Evolutionary conservation across 2,888 invertebrate species (phyloP).

Genomic region (Cheilosia vulpina): DNA sequence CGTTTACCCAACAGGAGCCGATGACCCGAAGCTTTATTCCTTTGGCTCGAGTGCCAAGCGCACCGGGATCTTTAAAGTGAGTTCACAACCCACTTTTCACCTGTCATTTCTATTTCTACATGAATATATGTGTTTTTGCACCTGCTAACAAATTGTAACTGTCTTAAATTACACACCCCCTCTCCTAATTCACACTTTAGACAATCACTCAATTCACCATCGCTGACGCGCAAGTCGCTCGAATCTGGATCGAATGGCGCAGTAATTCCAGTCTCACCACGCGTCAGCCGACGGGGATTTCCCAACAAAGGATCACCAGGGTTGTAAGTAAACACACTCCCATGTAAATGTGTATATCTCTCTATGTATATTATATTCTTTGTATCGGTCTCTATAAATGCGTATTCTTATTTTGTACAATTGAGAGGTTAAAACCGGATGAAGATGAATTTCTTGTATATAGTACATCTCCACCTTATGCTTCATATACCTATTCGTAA

Average conservation of each 20-base stretch:
- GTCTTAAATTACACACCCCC: constrained; percentile 33
- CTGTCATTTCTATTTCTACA: neutral
- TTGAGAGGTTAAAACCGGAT: constrained; percentile 66
- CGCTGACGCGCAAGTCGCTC: constrained; percentile 77
- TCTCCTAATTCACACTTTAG: constrained; percentile 58
- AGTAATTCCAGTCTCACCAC: constrained; percentile 78
- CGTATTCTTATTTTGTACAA: constrained; percentile 44
- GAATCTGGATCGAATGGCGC: constrained; percentile 58
- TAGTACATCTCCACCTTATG: constrained; percentile 54
- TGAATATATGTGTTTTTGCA: constrained; percentile 1
- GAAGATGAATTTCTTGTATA: constrained; percentile 62
- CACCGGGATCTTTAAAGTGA: constrained; percentile 91
- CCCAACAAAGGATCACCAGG: constrained; percentile 79
- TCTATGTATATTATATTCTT: constrained; percentile 1
- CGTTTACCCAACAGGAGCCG: constrained; percentile 78
- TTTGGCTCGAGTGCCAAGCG: constrained; percentile 88
- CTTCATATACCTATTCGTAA: constrained; percentile 30
- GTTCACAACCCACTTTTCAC: constrained; percentile 67
- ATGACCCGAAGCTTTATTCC: constrained; percentile 80
- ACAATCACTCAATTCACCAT: constrained; percentile 78
- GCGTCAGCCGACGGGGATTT: constrained; percentile 77
- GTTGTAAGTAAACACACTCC: constrained; percentile 78
- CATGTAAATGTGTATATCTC: constrained; percentile 15
- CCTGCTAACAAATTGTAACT: constrained; percentile 32
- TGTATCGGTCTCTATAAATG: constrained; percentile 13